Evolutionary conservation across 2,888 invertebrate species (phyloP), one percentile per base, ranked within the genome.

Genomic region (Meloe dianella): DNA sequence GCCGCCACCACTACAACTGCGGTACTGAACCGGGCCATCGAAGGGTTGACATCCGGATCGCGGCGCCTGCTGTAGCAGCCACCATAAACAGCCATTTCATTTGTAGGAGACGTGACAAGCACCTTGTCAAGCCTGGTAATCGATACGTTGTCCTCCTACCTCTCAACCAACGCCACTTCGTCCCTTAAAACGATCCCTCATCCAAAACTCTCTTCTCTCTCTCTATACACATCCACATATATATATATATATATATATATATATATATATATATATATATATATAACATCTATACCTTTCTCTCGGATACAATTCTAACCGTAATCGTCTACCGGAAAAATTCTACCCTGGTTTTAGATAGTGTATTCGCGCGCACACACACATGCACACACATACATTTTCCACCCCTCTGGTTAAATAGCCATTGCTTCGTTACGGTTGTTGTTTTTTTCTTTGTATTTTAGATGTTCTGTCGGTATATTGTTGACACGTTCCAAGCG

Each of bases 91-190:
- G 82, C 81, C 79, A 82, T 82, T 83, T 82, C 81, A 79, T 81
- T 82, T 81, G 81, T 82, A 82, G 82, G 81, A 82, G 81, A 82
- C 81, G 81, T 82, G 83, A 83, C 83, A 81, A 82, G 81, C 81
- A 82, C 82, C 82, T 82, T 83, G 83, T 82, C 82, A 81, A 79
- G 80, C 78, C 75, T 72, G 78, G 82, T 81, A 82, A 82, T 82
- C 82, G 82, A 82, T 83, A 82, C 79, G 79, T 78, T 70, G 62
- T 71, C 72, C 70, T 73, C 69, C n/a, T n/a, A n/a, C n/a, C 69
- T 65, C 67, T 62, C 64, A 65, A 57, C 71, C 71, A 35, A 41
- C 67, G 24, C 63, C 61, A 24, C 65, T 20, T 24, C 17, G 22
- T 59, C 57, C 61, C 47, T 47, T 54, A 57, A 17, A 57, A 57